Evolutionary conservation across 2,113 vertebrate genomes (phyloP), one percentile per base, ranked within the genome.

Genomic region (Thunnus thynnus): DNA sequence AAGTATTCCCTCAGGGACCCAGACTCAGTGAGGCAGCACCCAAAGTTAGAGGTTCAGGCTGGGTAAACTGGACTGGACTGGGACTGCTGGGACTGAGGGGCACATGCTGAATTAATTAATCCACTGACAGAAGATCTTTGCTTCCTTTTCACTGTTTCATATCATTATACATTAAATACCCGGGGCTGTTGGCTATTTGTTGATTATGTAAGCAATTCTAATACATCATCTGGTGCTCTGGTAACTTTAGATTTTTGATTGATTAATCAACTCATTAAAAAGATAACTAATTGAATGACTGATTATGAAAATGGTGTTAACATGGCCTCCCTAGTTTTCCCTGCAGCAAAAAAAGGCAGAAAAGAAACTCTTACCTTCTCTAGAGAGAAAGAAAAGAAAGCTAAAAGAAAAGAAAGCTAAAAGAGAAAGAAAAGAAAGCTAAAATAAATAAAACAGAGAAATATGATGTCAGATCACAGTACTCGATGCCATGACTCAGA

Each of bases 1-100:
- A 76, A 55, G 62, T 44, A 52, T 68, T 85, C 54, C 80, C 70
- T 78, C 71, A 67, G 73, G 54, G 63, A 11, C 47, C 74, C 61
- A 75, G 57, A 74, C 63, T 18, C 57, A 78, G 7, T 30, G 41
- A 81, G 44, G 52, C 66, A 69, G 76, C 74, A 62, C 80, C 67
- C 14, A 72, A 30, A 86, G 60, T 27, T 16, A 56, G 12, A 72
- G 54, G 16, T 50, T 58, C 44, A 54, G 50, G 27, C 30, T 20
- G 25, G 41, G 3, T n/a, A 52, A 67, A 36, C 17, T 41, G 36
- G 36, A 62, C 55, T 10, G 25, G 51, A 62, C 55, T 10, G 25
- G 51, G 73, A 55, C 25, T 52, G 17, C 47, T 47, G 62, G 30
- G 72, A 12, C 51, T 22, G 18, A 32, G 6, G 36, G 54, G 48